Percentiles rank a stretch among this genome's conserved stretches.
Conservation (phyloP, 2,113 vertebrate species). For the Protomyctophum bolini region DNA sequence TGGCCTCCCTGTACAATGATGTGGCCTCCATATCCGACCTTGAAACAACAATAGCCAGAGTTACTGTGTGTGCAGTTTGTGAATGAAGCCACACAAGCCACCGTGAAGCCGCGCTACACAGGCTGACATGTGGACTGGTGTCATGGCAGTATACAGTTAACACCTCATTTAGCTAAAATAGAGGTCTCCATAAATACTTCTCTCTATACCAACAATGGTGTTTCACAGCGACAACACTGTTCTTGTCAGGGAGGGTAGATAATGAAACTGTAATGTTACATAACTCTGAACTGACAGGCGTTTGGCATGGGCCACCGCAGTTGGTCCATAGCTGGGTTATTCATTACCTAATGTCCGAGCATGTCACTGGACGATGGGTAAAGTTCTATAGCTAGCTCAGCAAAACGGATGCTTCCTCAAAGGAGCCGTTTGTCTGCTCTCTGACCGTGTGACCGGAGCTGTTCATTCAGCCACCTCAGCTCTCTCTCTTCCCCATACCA, state of each 20-base stretch:
- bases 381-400: neutral
- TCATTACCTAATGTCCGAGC: conserved; percentile 2
- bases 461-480: conserved; percentile 51
- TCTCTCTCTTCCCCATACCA: conserved; percentile 15
- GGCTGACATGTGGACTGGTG: no score
- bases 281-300: neutral
- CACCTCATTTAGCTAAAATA: no score
- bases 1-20: no score
- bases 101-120: no score
- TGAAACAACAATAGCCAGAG: no score
- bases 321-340: neutral
- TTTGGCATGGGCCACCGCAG: neutral
- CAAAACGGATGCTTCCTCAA: neutral
- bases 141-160: no score
- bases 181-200: no score
- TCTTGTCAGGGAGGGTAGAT: neutral
- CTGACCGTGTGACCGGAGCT: neutral
- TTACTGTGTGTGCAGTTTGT: no score
- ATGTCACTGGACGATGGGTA: neutral
- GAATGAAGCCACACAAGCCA: no score
- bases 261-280: neutral
- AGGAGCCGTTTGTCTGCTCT: neutral
- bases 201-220: no score
- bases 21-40: no score
- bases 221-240: no score